phyloP scores from a whole-genome alignment of 1,140 invertebrate genomes.

The Rhyzopertha dominica region DNA sequence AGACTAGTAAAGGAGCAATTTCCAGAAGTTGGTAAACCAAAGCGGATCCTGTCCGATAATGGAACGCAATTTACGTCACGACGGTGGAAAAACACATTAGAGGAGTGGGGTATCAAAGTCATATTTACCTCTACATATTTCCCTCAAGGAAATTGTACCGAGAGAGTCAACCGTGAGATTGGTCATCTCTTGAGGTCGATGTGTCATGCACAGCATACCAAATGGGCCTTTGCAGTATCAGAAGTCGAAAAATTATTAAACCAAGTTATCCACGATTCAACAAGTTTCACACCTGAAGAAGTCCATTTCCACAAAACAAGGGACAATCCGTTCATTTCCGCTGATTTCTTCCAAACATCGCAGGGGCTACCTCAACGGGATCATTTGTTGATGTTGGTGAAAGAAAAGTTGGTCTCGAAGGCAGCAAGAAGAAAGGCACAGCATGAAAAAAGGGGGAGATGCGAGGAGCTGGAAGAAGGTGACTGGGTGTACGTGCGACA shows the following conservation, averaged over 20 bases:
- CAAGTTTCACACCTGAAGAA: slow-evolving; percentile 9
- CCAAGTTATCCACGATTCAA: slow-evolving; percentile 1
- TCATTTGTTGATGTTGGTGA: no score
- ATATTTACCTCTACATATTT: slow-evolving; percentile 5
- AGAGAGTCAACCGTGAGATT: slow-evolving; percentile 11
- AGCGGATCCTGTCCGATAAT: slow-evolving; percentile 10
- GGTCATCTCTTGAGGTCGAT: slow-evolving; percentile 2
- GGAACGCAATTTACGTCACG: slow-evolving; percentile 7
- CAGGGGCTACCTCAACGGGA: no score
- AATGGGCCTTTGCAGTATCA: slow-evolving; percentile 5
- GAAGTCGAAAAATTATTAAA: slow-evolving; percentile 6
- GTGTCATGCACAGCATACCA: slow-evolving; percentile 13
- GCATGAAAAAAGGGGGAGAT: no score
- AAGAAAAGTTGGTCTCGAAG: no score
- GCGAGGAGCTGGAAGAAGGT: no score
- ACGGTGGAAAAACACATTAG: not conserved
- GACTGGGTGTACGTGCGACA: no score
- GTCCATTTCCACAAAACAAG: no score
- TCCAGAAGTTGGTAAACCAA: not conserved
- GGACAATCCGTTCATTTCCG: no score
- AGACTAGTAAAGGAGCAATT: not conserved
- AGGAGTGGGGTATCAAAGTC: not conserved
- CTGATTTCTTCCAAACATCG: no score
- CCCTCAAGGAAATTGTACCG: slow-evolving; percentile 5
- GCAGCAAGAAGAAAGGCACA: no score